These are phyloP conservation scores for Camponotus fellah DNA, from an alignment of 2,888 invertebrate genomes.

Conservation along the genomic window DNA sequence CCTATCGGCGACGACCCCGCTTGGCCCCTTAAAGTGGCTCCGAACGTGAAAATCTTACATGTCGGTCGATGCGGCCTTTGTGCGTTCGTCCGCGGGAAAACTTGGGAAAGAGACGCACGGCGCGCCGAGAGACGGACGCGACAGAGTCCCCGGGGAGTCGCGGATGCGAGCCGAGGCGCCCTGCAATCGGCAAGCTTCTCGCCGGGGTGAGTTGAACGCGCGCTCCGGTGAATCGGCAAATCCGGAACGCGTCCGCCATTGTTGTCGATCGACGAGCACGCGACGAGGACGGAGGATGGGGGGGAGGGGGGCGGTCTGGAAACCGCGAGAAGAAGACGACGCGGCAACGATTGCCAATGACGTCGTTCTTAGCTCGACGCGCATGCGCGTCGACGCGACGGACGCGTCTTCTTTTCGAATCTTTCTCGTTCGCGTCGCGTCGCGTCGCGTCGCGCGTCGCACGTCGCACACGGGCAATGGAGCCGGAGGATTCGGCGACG, in stretches of 20 bases:
- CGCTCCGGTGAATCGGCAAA: constrained; percentile 76
- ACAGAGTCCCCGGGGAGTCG: constrained; percentile 52
- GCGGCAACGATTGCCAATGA: constrained; percentile 57
- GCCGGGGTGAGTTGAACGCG: constrained; percentile 66
- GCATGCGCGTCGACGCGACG: constrained; percentile 78
- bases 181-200: constrained; percentile 37
- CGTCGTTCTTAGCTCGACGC: constrained; percentile 79
- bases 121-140: constrained; percentile 44
- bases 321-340: constrained; percentile 61
- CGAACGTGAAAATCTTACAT: constrained; percentile 83
- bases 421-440: constrained; percentile 41
- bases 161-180: constrained; percentile 64
- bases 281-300: background rate
- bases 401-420: constrained; percentile 79
- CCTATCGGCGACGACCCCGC: constrained; percentile 83
- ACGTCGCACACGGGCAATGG: background rate
- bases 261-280: constrained; percentile 81
- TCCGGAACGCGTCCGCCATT: constrained; percentile 83
- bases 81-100: constrained; percentile 76
- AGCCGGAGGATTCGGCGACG: background rate
- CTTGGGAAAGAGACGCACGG: constrained; percentile 62
- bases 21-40: constrained; percentile 84
- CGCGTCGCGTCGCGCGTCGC: background rate
- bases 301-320: background rate
- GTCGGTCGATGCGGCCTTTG: constrained; percentile 80